Evolutionary conservation across 1,140 invertebrate genomes (phyloP).

Genomic region (Oryctes rhinoceros): DNA sequence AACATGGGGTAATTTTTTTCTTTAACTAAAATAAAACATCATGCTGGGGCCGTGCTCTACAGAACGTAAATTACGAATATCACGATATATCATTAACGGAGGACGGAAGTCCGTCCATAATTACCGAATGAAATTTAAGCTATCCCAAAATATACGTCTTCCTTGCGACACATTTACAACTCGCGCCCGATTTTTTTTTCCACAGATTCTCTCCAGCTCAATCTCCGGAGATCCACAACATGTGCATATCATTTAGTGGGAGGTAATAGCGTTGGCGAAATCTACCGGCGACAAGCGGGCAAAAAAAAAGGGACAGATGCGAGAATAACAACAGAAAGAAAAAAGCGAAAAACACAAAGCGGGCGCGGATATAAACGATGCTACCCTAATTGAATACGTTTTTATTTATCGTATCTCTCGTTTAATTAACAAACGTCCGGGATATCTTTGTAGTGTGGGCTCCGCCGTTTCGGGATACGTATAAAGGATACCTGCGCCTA

Average conservation of each 20-base stretch:
- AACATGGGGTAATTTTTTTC: too few relatives aligned
- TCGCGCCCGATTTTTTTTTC: not conserved
- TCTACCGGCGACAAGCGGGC: not conserved
- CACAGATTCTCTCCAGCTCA: not conserved
- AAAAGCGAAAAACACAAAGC: constrained; percentile 9
- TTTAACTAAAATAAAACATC: not conserved
- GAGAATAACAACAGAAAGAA: constrained; percentile 16
- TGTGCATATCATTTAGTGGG: constrained; percentile 2
- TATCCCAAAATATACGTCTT: constrained; percentile 41
- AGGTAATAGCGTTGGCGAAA: not conserved
- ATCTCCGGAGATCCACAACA: constrained; percentile 3
- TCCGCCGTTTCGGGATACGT: not conserved
- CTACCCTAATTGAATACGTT: constrained; percentile 25
- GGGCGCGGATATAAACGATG: constrained; percentile 9
- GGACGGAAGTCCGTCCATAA: constrained; percentile 14
- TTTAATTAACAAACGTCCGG: constrained; percentile 26
- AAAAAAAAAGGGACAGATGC: constrained; percentile 3
- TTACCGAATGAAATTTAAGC: constrained; percentile 40
- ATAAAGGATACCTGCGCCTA: not conserved
- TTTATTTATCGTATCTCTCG: constrained; percentile 29
- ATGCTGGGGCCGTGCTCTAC: not conserved
- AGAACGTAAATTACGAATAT: not conserved
- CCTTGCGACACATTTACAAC: constrained; percentile 13
- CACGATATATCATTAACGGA: not conserved
- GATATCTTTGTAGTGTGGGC: constrained; percentile 6